Percentiles rank a stretch among this genome's conserved stretches.
phyloP scores from a whole-genome alignment of 2,113 vertebrate species.

The Vimba vimba region DNA sequence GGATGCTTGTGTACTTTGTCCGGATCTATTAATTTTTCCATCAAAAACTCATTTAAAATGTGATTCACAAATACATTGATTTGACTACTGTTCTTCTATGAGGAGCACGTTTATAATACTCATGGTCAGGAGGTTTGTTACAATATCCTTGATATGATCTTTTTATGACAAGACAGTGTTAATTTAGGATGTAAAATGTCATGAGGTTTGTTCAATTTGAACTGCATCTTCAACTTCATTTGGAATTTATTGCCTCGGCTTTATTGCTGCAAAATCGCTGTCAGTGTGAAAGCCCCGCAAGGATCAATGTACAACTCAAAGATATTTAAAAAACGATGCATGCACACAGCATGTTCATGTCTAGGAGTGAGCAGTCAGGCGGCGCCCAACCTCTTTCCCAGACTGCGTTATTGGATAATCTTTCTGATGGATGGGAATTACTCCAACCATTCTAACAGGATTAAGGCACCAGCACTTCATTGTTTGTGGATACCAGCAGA shows the following conservation, averaged over 20 bases:
- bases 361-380: background rate
- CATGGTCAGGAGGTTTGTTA: background rate
- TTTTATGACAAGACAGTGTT: background rate
- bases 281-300: background rate
- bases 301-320: background rate
- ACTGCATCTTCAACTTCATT: background rate
- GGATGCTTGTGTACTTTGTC: background rate
- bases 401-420: constrained; percentile 4
- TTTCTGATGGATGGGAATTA: constrained; percentile 28
- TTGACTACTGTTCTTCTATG: background rate
- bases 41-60: no score
- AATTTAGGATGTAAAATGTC: background rate
- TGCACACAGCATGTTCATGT: background rate
- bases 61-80: background rate
- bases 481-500: constrained; percentile 3
- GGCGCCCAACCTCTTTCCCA: constrained; percentile 18
- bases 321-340: background rate
- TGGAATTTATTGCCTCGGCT: background rate
- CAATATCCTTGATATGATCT: background rate
- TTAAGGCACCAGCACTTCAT: constrained; percentile 20
- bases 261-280: background rate
- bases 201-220: background rate
- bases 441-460: constrained; percentile 15
- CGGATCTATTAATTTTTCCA: background rate
- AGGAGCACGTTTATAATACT: background rate